These are phyloP conservation scores for Dromaius novaehollandiae DNA, from an alignment of 2,113 vertebrate genomes.

Conservation along the genomic window DNA sequence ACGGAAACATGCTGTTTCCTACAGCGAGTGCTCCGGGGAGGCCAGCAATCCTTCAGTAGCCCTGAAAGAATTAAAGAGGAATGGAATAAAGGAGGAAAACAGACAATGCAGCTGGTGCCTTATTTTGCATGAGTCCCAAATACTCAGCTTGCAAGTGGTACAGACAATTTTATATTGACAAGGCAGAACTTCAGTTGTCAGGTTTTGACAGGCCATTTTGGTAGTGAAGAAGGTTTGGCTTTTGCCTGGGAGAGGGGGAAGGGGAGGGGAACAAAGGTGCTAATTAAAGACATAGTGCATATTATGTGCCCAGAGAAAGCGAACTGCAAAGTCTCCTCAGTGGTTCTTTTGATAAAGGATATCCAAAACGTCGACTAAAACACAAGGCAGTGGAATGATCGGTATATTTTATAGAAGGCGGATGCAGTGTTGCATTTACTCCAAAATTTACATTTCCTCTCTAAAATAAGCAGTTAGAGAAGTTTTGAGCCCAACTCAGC, in stretches of 20 bases:
- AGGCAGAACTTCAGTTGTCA: slow-evolving; percentile 69
- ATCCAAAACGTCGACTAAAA: background rate
- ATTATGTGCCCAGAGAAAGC: background rate
- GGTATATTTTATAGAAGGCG: background rate
- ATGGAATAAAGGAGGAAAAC: slow-evolving; percentile 34
- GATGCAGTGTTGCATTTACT: background rate
- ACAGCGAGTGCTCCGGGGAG: slow-evolving; percentile 4
- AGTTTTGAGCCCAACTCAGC: background rate
- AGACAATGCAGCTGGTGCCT: slow-evolving; percentile 65
- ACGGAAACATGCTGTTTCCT: slow-evolving; percentile 31
- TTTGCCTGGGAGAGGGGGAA: slow-evolving; percentile 60
- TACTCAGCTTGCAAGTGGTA: slow-evolving; percentile 46
- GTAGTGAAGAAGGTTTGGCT: slow-evolving; percentile 66
- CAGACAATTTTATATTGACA: slow-evolving; percentile 67
- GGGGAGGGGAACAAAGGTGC: slow-evolving; percentile 57
- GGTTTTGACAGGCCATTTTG: slow-evolving; percentile 70
- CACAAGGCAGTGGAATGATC: background rate
- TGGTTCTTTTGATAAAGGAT: background rate
- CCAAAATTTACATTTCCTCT: background rate
- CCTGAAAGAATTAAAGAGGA: slow-evolving; percentile 52
- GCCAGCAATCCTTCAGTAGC: slow-evolving; percentile 54
- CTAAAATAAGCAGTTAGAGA: background rate
- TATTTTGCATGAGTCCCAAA: slow-evolving; percentile 64
- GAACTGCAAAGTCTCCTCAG: background rate
- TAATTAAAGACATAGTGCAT: slow-evolving; percentile 63